phyloP scores from a whole-genome alignment of 1,140 invertebrate species.

The Monochamus saltuarius region DNA sequence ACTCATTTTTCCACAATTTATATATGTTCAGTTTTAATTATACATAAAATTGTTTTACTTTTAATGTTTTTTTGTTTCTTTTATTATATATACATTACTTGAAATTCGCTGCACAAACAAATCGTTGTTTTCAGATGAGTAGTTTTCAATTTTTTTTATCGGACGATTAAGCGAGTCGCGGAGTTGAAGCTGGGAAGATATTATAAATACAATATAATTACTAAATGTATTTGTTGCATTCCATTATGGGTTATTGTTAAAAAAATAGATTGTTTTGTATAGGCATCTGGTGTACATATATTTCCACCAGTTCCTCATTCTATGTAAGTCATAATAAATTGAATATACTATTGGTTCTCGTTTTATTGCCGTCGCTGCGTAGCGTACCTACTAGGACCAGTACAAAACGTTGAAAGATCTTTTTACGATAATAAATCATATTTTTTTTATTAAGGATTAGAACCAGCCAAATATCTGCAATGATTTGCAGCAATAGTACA shows the following conservation, averaged over 20 bases:
- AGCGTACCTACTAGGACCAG: too few relatives aligned
- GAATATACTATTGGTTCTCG: not conserved
- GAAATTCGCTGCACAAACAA: not conserved
- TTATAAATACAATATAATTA: conserved; percentile 14
- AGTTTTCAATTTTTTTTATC: conserved; percentile 3
- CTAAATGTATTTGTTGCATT: conserved; percentile 48
- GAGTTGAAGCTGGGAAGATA: conserved; percentile 2
- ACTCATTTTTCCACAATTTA: conserved; percentile 24
- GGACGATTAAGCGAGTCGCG: not conserved
- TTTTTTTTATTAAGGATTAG: too few relatives aligned
- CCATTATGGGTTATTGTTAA: conserved; percentile 49
- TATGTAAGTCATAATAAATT: conserved; percentile 40
- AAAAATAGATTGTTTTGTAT: conserved; percentile 46
- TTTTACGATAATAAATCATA: too few relatives aligned
- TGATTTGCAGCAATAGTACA: too few relatives aligned
- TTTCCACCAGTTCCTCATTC: conserved; percentile 19
- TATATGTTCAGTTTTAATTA: conserved; percentile 25
- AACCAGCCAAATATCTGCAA: too few relatives aligned
- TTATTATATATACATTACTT: conserved; percentile 2
- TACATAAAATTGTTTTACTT: conserved; percentile 13
- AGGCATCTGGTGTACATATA: conserved; percentile 24
- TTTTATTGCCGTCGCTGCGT: not conserved
- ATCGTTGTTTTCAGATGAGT: not conserved
- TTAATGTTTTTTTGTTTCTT: conserved; percentile 8
- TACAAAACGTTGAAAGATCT: too few relatives aligned